Conservation (phyloP, 2,888 invertebrate genomes). For the Antheraea assamensis region DNA sequence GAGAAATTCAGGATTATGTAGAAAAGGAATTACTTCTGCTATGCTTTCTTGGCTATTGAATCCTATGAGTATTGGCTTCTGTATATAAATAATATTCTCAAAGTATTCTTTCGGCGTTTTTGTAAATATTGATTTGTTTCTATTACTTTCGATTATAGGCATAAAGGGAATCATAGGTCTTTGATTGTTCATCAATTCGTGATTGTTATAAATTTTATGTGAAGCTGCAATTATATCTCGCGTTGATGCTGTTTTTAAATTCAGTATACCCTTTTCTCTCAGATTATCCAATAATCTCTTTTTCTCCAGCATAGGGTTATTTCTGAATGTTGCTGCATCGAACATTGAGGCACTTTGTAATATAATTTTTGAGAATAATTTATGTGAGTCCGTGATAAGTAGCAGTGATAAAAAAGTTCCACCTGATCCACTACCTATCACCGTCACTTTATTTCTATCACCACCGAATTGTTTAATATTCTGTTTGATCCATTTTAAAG, state of each 20-base stretch:
- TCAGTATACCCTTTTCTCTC: slow-evolving; percentile 38
- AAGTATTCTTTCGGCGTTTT: slow-evolving; percentile 43
- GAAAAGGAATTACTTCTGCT: slow-evolving; percentile 68
- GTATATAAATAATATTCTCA: slow-evolving; percentile 30
- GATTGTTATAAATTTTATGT: slow-evolving; percentile 58
- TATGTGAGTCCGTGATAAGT: slow-evolving; percentile 56
- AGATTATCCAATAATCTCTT: slow-evolving; percentile 51
- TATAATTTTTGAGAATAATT: slow-evolving; percentile 68
- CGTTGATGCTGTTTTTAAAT: slow-evolving; percentile 45
- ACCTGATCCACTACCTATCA: slow-evolving; percentile 71
- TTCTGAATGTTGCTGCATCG: slow-evolving; percentile 65
- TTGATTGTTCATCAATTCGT: slow-evolving; percentile 61
- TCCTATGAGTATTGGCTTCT: slow-evolving; percentile 72
- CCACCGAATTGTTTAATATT: slow-evolving; percentile 67
- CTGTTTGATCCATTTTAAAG: slow-evolving; percentile 68
- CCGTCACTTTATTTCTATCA: slow-evolving; percentile 59
- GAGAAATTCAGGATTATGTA: slow-evolving; percentile 61
- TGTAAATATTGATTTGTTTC: slow-evolving; percentile 51
- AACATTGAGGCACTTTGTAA: slow-evolving; percentile 71
- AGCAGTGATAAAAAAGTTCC: slow-evolving; percentile 64
- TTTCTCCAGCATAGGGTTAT: slow-evolving; percentile 49
- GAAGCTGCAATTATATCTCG: slow-evolving; percentile 55
- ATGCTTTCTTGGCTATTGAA: slow-evolving; percentile 77
- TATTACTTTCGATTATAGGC: slow-evolving; percentile 55
- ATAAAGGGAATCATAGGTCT: slow-evolving; percentile 67